Conservation (phyloP, 2,888 invertebrate species). For the Tachystola acroxantha region DNA sequence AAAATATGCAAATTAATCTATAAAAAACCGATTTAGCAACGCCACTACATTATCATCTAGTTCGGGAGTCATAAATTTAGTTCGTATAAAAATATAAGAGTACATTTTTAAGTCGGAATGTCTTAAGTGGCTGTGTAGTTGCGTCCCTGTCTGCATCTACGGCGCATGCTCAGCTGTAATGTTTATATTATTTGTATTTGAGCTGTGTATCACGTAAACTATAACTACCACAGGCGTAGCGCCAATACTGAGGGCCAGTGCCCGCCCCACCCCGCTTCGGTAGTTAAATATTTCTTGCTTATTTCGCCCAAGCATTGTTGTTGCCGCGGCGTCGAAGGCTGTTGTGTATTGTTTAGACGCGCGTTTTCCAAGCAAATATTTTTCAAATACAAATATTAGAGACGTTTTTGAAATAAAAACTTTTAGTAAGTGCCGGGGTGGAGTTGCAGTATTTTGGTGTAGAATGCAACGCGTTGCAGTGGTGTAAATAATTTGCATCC, state of each 20-base stretch:
- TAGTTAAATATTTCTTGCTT: conserved; percentile 80
- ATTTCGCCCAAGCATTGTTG: conserved; percentile 79
- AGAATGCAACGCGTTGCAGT: conserved; percentile 58
- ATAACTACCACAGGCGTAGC: conserved; percentile 78
- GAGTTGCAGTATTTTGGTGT: conserved; percentile 25
- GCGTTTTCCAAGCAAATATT: conserved; percentile 55
- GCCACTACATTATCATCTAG: conserved; percentile 45
- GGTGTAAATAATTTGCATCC: conserved; percentile 71
- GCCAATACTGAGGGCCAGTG: conserved; percentile 74
- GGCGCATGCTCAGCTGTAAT: conserved; percentile 74
- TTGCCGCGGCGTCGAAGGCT: conserved; percentile 70
- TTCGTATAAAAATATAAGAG: conserved; percentile 12
- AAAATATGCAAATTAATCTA: conserved; percentile 76
- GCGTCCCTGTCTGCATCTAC: conserved; percentile 56
- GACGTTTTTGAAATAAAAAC: conserved; percentile 20
- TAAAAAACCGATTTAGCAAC: conserved; percentile 60
- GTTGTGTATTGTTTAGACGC: conserved; percentile 75
- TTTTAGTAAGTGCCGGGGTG: conserved; percentile 12
- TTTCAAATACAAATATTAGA: conserved; percentile 32
- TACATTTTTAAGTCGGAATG: neutral
- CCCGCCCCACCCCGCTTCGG: conserved; percentile 70
- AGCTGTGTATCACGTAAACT: conserved; percentile 80
- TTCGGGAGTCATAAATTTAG: conserved; percentile 30
- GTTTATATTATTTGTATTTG: conserved; percentile 80
- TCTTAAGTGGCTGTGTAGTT: conserved; percentile 25